A percentile compares a stretch with the other conserved stretches of the same genome.
Conservation (phyloP, 2,888 invertebrate species). For the Agriotes lineatus region DNA sequence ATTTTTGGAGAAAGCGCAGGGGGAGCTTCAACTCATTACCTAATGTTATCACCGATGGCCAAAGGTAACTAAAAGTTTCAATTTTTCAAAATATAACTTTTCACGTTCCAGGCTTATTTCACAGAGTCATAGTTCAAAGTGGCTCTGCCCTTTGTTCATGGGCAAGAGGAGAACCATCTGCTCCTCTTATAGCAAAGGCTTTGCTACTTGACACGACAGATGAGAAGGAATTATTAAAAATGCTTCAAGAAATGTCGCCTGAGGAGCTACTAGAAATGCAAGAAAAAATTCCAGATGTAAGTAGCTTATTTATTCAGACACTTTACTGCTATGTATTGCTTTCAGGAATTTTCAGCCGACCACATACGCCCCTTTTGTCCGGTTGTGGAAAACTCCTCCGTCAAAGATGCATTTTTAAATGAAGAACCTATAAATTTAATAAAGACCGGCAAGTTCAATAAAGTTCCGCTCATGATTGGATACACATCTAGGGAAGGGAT, state of each 20-base stretch:
- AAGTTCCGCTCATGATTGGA: constrained; percentile 62
- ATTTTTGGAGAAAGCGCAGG: constrained; percentile 71
- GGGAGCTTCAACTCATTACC: constrained; percentile 66
- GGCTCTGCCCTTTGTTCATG: constrained; percentile 57
- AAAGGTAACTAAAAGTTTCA: constrained; percentile 55
- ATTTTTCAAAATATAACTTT: not conserved
- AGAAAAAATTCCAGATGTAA: constrained; percentile 59
- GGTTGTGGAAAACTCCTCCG: constrained; percentile 51
- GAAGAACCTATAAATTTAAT: constrained; percentile 56
- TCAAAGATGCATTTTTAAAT: constrained; percentile 56
- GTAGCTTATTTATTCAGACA: constrained; percentile 20
- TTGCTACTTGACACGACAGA: constrained; percentile 61
- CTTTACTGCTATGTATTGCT: too few species aligned
- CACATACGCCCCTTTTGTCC: constrained; percentile 26
- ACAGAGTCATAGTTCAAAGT: constrained; percentile 60
- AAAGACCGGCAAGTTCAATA: constrained; percentile 56
- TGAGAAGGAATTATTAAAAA: constrained; percentile 60
- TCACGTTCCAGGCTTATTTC: constrained; percentile 53
- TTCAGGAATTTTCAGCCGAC: too few species aligned
- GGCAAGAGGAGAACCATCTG: constrained; percentile 57
- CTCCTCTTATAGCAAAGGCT: constrained; percentile 58
- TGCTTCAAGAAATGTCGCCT: constrained; percentile 61
- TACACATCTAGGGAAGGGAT: constrained; percentile 59
- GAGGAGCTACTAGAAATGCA: constrained; percentile 60
- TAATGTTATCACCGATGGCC: constrained; percentile 67